Evolutionary conservation across 2,888 invertebrate genomes (phyloP), one percentile per base, ranked within the genome.

Genomic region (Nomada flava): DNA sequence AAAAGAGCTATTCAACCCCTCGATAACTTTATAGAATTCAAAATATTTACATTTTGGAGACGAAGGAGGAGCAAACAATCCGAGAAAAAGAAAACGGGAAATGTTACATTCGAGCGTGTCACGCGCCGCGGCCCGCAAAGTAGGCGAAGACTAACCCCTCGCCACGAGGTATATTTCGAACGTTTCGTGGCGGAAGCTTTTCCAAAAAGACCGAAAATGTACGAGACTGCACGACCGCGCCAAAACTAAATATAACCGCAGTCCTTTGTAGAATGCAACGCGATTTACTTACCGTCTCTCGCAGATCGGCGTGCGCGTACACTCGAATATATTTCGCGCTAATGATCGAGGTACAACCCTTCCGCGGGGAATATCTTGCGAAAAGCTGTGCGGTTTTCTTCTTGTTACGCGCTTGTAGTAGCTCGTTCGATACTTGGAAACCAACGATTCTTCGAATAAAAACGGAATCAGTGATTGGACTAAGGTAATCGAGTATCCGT

Each of bases 221-320:
- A 77, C 77, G 78, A 82, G 79, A 76, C 79, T 74, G 73, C 85
- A 84, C 87, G 90, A 89, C 90, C 88, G 89, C 92, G 91, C 91
- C 92, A 92, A 92, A 91, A 91, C 92, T 93, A 93, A 92, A 93
- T 93, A 91, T 93, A 93, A 92, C 73, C n/a, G 50, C 88, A 76
- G 84, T 89, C 89, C 88, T 92, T 92, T 91, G 91, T 91, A 90
- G 90, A 90, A 90, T 89, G 84, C 87, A 75, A 81, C 70, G 81
- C 85, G 81, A 89, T 86, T 86, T 87, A 82, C 89, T 75, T 84
- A 87, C 57, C 73, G 36, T 11, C 3, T 74, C 83, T 71, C 59
- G 70, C 71, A 52, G 85, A 78, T 71, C 79, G 72, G 73, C 53
- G 65, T 68, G 50, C 65, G n/a, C 76, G 36, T 62, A 65, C 53